These are phyloP conservation scores for Brachirus orientalis DNA, from an alignment of 2,113 vertebrate species.

Conservation along the genomic window DNA sequence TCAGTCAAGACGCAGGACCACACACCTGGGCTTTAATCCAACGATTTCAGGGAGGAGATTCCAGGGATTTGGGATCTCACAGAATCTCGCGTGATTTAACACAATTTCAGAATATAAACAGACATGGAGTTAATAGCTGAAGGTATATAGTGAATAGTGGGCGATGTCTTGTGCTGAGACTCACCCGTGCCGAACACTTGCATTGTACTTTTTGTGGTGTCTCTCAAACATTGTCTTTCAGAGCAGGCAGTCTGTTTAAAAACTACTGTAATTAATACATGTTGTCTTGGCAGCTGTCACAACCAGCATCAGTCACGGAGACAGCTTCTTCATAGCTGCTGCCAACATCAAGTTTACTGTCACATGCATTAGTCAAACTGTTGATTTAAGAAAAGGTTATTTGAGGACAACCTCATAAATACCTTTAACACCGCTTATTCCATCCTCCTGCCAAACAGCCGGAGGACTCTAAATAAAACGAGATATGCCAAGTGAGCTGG, in stretches of 20 bases:
- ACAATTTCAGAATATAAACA: no score
- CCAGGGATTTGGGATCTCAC: no score
- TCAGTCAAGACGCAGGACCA: no score
- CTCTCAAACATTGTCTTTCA: slow-evolving; percentile 44
- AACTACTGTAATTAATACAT: slow-evolving; percentile 61
- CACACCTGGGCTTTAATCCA: no score
- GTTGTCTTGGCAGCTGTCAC: slow-evolving; percentile 48
- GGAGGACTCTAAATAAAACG: slow-evolving; percentile 62
- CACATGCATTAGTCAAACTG: slow-evolving; percentile 67
- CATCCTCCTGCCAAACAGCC: slow-evolving; percentile 67
- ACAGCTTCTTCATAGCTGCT: slow-evolving; percentile 62
- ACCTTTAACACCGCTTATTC: slow-evolving; percentile 63
- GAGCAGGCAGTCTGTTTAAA: slow-evolving; percentile 59
- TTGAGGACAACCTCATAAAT: slow-evolving; percentile 77
- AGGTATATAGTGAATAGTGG: no score
- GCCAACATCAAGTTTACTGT: slow-evolving; percentile 62
- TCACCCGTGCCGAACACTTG: background rate
- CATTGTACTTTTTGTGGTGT: no score
- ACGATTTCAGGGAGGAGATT: no score
- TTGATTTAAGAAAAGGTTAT: slow-evolving; percentile 72
- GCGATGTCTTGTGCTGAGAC: no score
- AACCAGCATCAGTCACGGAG: slow-evolving; percentile 57
- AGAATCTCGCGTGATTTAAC: no score
- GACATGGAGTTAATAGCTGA: no score
- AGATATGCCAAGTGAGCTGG: slow-evolving; percentile 75